Base-by-base conservation (phyloP, 2,797 vertebrate species). In the Chelon auratus region DNA sequence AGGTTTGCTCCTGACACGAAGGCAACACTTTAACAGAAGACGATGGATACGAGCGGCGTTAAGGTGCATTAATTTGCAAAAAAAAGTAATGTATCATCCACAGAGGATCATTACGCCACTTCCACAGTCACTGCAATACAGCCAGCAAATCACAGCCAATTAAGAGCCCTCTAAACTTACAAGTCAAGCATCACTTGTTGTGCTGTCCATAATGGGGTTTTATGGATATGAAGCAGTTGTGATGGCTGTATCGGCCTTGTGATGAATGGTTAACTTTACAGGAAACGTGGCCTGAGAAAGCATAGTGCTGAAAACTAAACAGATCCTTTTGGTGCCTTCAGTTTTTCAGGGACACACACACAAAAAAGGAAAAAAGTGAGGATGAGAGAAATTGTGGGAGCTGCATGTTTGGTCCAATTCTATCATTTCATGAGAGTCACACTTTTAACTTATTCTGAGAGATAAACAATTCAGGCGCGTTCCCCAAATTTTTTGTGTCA, bases 401-500 rank as follows among this genome's bases (percentile, higher is more conserved):
- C 69, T 39, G 47, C 59, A 39, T 9, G 50, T 76, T 83, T 84
- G 77, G 85, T 89, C 83, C 71, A 63, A 76, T 81, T 91, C 84
- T 75, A 83, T 89, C 77, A 81, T 81, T 92, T 93, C 67, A 82
- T 81, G 75, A 90, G 86, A 93, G 88, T 92, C 82, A 80, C 86
- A 83, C 85, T 89, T 92, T 92, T 84, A 75, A 67, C 85, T 89
- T 83, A 83, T 92, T 89, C 89, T 64, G 69, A 74, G 82, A 78
- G 83, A 90, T 83, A 89, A 94, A 93, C 90, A 92, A 83, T 90
- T 91, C 84, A 88, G 77, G 87, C 84, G 86, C 39, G 80, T 89
- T 93, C 88, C 83, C 87, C 83, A 85, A 85, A 92, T 92, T 92
- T 93, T 93, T 88, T 92, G 75, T 91, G 91, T 88, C 93, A 87